Evolutionary conservation across 2,113 vertebrate species (phyloP).

Genomic region (Halichoeres trimaculatus): DNA sequence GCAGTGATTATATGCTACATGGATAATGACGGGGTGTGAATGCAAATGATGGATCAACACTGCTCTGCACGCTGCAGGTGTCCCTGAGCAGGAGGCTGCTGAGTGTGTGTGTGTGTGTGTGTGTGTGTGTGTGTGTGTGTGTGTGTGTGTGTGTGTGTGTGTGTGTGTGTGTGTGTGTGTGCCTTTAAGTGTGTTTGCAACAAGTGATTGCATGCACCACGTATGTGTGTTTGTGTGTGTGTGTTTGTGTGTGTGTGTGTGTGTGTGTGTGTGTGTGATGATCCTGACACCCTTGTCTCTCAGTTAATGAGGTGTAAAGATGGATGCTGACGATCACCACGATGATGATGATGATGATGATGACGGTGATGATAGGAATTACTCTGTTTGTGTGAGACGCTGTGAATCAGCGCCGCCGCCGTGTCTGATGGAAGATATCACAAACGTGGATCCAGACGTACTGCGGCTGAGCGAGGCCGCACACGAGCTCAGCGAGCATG

Average conservation of each 20-base stretch:
- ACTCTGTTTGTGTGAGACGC: constrained; percentile 3
- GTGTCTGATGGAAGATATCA: background rate
- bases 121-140: background rate
- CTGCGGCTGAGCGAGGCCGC: constrained; percentile 3
- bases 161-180: background rate
- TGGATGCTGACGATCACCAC: constrained; percentile 28
- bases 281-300: constrained; percentile 26
- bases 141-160: background rate
- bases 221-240: background rate
- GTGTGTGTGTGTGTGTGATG: background rate
- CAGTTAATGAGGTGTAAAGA: constrained; percentile 45
- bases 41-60: constrained; percentile 10
- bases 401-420: too few relatives aligned
- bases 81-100: background rate
- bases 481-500: constrained; percentile 19
- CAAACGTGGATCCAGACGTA: background rate
- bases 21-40: constrained; percentile 23
- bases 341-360: background rate
- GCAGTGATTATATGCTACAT: constrained; percentile 26
- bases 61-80: constrained; percentile 26
- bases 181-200: background rate
- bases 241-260: background rate
- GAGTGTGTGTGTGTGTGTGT: background rate
- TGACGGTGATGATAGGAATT: constrained; percentile 16
- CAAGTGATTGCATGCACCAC: background rate